Evolutionary conservation across 1,140 invertebrate species (phyloP).

Genomic region (Pseudomyrmex dendroicus): DNA sequence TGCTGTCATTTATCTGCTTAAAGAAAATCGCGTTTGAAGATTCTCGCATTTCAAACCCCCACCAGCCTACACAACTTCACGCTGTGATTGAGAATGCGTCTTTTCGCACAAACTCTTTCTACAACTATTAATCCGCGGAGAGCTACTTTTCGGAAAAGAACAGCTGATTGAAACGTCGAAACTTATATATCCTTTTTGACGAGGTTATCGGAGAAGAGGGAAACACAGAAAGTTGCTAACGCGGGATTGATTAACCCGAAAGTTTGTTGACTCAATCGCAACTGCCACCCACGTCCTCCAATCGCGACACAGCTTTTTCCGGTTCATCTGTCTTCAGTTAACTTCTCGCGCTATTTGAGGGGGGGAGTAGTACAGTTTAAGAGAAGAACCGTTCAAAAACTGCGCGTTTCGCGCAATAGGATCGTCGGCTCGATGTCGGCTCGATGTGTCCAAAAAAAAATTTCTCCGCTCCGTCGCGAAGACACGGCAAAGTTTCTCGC

Average conservation of each 20-base stretch:
- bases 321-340: neutral
- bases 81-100: neutral
- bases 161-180: neutral
- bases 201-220: neutral
- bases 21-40: neutral
- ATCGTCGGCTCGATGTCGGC: no score
- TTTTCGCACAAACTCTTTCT: neutral
- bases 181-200: neutral
- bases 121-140: neutral
- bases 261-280: conserved; percentile 5
- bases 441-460: conserved; percentile 32
- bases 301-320: conserved; percentile 24
- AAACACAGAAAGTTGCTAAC: conserved; percentile 3
- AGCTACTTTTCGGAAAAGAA: neutral
- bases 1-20: neutral
- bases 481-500: neutral
- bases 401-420: neutral
- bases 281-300: neutral
- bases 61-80: no score
- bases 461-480: conserved; percentile 11
- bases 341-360: conserved; percentile 16
- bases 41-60: neutral
- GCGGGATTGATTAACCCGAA: conserved; percentile 37
- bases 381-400: conserved; percentile 5
- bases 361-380: neutral